Base-by-base conservation (phyloP, 2,888 invertebrate genomes). In the Archips crataeganus region DNA sequence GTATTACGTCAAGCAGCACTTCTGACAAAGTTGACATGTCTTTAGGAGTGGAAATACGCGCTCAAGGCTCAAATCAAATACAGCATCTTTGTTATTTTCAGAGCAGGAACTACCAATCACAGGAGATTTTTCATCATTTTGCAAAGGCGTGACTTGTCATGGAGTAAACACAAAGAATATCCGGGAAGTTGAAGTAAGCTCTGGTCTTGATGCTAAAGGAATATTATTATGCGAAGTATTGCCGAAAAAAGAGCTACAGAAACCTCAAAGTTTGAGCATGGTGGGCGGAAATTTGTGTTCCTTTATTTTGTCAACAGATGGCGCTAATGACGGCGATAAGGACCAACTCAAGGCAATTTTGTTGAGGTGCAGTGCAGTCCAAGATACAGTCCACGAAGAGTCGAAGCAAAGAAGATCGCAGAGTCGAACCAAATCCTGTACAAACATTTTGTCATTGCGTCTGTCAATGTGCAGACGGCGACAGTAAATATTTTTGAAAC, bases 251-350 rank as follows among this genome's bases (percentile, higher is more conserved):
- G 47, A 47, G 47, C 47, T 47, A 11, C 8, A 47, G 1, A 47
- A 47, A 13, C 8, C 8, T n/a, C 51, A 51, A 4, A 15, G 51
- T 3, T 3, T 51, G 13, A 51, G 51, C 51, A 51, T 51, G 51
- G 51, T n/a, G 51, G 51, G 51, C 51, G 51, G 51, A 51, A 51
- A 51, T 13, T 51, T n/a, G 51, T 13, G 3, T 13, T 51, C 6
- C 51, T 51, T 51, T n/a, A 51, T 51, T 51, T n/a, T 6, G n/a
- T n/a, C 51, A 51, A 51, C n/a, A 51, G 51, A 51, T n/a, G n/a
- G 51, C n/a, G 51, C n/a, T n/a, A 51, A 15, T n/a, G 51, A 15
- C n/a, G 13, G 51, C n/a, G n/a, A n/a, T 5, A 51, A 13, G 1
- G 6, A n/a, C 23, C 0, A 23, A 23, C 23, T 23, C 23, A 23